phyloP scores from a whole-genome alignment of 2,888 invertebrate species.

The Buathra laborator region DNA sequence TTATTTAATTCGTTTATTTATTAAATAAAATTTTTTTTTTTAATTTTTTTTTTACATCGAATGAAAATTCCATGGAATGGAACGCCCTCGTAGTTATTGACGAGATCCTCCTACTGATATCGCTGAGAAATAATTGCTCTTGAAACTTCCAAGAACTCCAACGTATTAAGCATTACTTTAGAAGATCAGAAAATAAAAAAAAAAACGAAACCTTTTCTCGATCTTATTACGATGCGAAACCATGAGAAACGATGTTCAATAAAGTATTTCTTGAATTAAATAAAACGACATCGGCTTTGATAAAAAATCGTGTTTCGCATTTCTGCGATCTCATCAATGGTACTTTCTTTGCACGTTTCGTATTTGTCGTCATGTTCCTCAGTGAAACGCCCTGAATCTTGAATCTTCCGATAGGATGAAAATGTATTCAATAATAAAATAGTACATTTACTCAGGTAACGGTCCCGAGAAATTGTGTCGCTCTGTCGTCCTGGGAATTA shows the following conservation, averaged over 20 bases:
- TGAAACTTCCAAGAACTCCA: neutral
- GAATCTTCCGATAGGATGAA: neutral
- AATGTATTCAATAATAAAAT: conserved; percentile 4
- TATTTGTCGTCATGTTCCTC: neutral
- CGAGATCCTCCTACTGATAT: neutral
- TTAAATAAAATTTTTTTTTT: no score
- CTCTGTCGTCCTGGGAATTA: conserved; percentile 2
- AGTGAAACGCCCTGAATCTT: neutral
- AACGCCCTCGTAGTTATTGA: neutral
- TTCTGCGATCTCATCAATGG: neutral
- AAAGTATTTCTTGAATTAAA: neutral
- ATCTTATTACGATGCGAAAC: neutral
- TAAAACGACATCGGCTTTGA: neutral
- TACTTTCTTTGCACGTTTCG: neutral
- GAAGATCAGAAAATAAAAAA: neutral
- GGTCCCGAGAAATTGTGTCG: conserved; percentile 22
- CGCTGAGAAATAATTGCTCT: neutral
- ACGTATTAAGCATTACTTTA: neutral
- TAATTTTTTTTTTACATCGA: no score
- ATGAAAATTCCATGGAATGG: neutral
- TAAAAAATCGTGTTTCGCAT: neutral
- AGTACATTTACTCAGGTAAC: neutral
- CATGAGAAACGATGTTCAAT: no score
- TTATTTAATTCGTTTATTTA: no score
- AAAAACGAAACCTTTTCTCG: neutral